These are phyloP conservation scores for Tachysurus fulvidraco DNA, from an alignment of 2,113 vertebrate species.

Conservation along the genomic window DNA sequence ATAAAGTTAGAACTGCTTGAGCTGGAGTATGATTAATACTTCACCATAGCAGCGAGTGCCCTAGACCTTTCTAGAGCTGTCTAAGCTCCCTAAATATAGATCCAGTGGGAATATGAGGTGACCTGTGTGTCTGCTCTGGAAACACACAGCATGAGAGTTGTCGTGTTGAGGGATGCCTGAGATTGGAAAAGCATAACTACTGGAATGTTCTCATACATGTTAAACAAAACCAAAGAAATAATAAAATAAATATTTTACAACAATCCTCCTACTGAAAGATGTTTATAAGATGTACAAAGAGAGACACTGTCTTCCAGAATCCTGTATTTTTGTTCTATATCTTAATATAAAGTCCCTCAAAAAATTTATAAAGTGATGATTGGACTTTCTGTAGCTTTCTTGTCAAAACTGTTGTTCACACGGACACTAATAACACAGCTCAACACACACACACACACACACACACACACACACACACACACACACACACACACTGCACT, in stretches of 20 bases:
- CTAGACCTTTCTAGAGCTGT: conserved; percentile 3
- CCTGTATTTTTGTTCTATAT: background rate
- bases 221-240: background rate
- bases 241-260: background rate
- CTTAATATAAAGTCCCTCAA: background rate
- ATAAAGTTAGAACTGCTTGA: background rate
- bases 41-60: background rate
- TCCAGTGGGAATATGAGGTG: background rate
- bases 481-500: background rate
- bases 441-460: no score
- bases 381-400: background rate
- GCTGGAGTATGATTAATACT: background rate
- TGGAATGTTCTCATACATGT: background rate
- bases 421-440: no score
- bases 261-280: background rate
- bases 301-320: background rate
- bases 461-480: no score
- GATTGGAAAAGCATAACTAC: no score
- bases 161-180: no score
- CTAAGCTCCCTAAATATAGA: conserved; percentile 16
- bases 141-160: background rate
- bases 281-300: background rate
- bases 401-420: background rate
- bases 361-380: background rate
- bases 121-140: background rate